These are phyloP conservation scores for Xyliphius kryptos DNA, from an alignment of 2,113 vertebrate species.

Conservation along the genomic window DNA sequence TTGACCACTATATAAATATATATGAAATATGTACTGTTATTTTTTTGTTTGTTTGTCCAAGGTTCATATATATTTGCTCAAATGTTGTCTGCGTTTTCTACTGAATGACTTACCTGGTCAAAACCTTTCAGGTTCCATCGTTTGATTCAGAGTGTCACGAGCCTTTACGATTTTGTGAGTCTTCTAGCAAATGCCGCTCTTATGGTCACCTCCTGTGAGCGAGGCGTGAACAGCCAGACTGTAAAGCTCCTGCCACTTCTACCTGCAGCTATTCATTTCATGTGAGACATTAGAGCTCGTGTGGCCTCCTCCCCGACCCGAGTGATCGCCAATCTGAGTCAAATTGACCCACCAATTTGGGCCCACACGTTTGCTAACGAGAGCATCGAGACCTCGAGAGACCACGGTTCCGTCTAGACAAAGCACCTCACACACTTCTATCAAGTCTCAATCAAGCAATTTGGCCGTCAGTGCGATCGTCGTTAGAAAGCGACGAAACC, in stretches of 20 bases:
- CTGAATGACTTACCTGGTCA: constrained; percentile 86
- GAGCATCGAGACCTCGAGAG: constrained; percentile 71
- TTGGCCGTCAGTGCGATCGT: constrained; percentile 90
- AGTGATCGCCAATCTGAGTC: constrained; percentile 76
- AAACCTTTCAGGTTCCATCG: constrained; percentile 93
- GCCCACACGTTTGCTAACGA: constrained; percentile 79
- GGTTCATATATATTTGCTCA: constrained; percentile 39
- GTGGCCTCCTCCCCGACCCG: constrained; percentile 11
- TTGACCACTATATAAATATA: no score
- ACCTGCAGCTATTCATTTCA: constrained; percentile 80
- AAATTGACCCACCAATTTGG: constrained; percentile 85
- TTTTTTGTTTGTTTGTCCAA: no score
- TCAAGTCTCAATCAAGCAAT: constrained; percentile 91
- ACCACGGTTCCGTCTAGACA: constrained; percentile 86
- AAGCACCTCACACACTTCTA: constrained; percentile 80
- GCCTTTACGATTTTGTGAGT: constrained; percentile 88
- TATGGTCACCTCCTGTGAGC: constrained; percentile 82
- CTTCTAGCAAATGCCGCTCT: constrained; percentile 89
- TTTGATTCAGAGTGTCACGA: constrained; percentile 93
- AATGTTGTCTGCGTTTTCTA: constrained; percentile 62
- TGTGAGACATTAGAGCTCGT: constrained; percentile 74
- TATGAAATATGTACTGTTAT: no score
- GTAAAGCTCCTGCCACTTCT: constrained; percentile 81
- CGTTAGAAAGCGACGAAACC: constrained; percentile 88
- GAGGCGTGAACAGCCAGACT: constrained; percentile 85